Evolutionary conservation across 2,113 vertebrate species (phyloP), one percentile per base, ranked within the genome.

Genomic region (Erpornis zantholeuca): DNA sequence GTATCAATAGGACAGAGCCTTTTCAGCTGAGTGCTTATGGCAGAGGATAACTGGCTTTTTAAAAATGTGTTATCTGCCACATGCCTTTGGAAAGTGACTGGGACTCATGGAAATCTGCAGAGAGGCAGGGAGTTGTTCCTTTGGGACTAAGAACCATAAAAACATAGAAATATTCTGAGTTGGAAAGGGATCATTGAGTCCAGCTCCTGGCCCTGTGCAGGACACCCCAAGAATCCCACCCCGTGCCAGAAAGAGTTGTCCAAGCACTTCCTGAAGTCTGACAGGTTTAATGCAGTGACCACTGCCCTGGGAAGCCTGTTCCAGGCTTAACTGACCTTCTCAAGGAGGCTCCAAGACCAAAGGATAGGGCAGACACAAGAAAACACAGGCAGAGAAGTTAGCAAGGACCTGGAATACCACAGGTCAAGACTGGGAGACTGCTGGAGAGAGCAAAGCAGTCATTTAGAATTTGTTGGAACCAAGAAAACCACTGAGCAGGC

Each of bases 161-260:
- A 60, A 10, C 27, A 56, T 1, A 59, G 61, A 59, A 68, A 59
- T 27, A 60, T 33, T 52, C 22, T 36, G 53, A 36, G 27, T 23
- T 19, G 22, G 6, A 44, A 60, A 44, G 36, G 45, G 31, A 33
- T 36, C 31, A 59, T 27, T 0, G 0, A 36, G 31, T 59, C 53
- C 61, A 50, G 8, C 31, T 50, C 21, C 21, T 42, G 44, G 35
- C 3, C 35, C 31, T 49, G 20, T 11, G 28, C 25, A 68, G 61
- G 31, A 22, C 17, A 35, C 2, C 11, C 27, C 44, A 59, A 86
- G 35, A 42, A 27, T 36, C 17, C 16, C 44, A 59, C 3, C 31
- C 13, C 22, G 31, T 18, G 21, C 11, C 53, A 52, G 61, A 27
- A 52, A 60, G 11, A 11, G 27, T 35, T 21, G 31, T 36, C 25